Evolutionary conservation across 2,888 invertebrate species (phyloP), one percentile per base, ranked within the genome.

Genomic region (Myopa tessellatipennis): DNA sequence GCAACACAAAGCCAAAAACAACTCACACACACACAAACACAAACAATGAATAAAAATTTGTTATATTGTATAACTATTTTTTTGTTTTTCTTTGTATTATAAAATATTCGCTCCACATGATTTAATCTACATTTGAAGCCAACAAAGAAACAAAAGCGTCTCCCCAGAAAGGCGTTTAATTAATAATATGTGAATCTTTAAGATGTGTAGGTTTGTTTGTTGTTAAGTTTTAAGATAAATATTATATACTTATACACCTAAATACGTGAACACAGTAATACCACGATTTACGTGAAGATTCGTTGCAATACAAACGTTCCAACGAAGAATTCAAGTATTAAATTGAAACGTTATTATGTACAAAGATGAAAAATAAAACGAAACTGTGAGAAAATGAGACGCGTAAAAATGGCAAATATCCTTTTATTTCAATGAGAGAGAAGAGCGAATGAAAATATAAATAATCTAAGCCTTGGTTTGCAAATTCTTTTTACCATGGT

Each of bases 151-250:
- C 18, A 61, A 63, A 63, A 63, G 36, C 18, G 36, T 1, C 18
- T 45, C 63, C 8, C 26, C 5, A n/a, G 36, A n/a, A 63, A 26
- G 63, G n/a, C 63, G 63, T 45, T 45, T 45, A 45, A 45, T 45
- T 45, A 45, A 45, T 45, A 45, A 45, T 45, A 45, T 3, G 45
- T 26, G 77, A 58, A 76, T 70, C 65, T n/a, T 58, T 52, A 71
- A 45, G 52, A 45, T 45, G 45, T 45, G 80, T 80, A 79, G 81
- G 81, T 82, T 82, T 82, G 81, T 82, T 82, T 82, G 81, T 82
- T 82, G 81, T 81, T 82, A 82, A 82, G 80, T 82, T 82, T 82
- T 77, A 80, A 81, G 50, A 61, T 26, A 61, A 71, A 74, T 18
- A 70, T 70, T 70, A 34, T 26, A 70, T 26, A 69, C 40, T 38